Base-by-base conservation (phyloP, 2,888 invertebrate genomes). In the Chirona hameri region DNA sequence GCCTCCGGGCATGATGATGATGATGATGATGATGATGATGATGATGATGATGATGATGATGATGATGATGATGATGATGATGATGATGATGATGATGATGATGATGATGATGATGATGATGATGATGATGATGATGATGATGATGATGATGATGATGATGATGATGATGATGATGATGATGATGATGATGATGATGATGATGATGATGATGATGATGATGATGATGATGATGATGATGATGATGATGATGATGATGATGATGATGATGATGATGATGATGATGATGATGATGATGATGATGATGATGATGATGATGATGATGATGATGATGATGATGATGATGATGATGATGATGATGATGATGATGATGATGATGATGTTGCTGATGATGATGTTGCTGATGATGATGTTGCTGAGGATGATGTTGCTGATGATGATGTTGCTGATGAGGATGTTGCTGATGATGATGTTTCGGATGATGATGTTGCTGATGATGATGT, bases 71-170 rank as follows among this genome's bases (percentile, higher is more conserved):
- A n/a, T n/a, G n/a, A n/a, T n/a, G n/a, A n/a, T n/a, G n/a, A n/a
- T n/a, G n/a, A n/a, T n/a, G n/a, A 65, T 65, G n/a, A 65, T 65
- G n/a, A 65, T 65, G n/a, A 65, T 65, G n/a, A 65, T 65, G n/a
- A 65, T 65, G n/a, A 65, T 65, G n/a, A 65, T 65, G n/a, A 65
- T 65, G n/a, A 65, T 65, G n/a, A 65, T 65, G n/a, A 65, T 65
- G n/a, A 65, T 65, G n/a, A 65, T 65, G n/a, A 65, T 65, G n/a
- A 65, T 65, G n/a, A 65, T 65, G n/a, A 65, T 65, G n/a, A 65
- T 65, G n/a, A 65, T 65, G n/a, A 65, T 65, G n/a, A 65, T 65
- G n/a, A 65, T 65, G n/a, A 65, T 65, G n/a, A 65, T 65, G n/a
- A 65, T 65, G n/a, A 65, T 65, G n/a, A 65, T 65, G n/a, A 65